Conservation (phyloP, 2,113 vertebrate species). For the Varanus komodoensis region DNA sequence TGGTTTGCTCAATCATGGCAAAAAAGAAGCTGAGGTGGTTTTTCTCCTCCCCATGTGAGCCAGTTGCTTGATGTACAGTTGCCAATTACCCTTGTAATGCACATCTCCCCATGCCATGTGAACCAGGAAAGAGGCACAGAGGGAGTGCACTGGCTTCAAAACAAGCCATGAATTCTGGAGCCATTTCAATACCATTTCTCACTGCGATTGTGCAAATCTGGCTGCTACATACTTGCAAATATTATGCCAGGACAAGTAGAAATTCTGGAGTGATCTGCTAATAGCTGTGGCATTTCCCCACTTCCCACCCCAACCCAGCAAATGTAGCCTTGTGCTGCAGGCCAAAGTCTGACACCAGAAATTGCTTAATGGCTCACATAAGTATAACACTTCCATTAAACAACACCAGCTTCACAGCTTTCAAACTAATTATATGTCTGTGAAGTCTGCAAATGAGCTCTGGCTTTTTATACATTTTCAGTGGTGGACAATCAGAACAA, state of each 20-base stretch:
- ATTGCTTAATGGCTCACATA: not conserved
- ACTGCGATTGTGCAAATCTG: too few relatives aligned
- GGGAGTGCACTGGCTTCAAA: too few relatives aligned
- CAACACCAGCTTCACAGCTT: not conserved
- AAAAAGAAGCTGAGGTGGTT: too few relatives aligned
- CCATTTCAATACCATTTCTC: too few relatives aligned
- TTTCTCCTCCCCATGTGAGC: too few relatives aligned
- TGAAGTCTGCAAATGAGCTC: not conserved
- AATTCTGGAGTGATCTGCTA: not conserved
- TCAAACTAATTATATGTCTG: slow-evolving; percentile 11
- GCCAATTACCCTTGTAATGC: too few relatives aligned
- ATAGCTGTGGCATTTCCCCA: not conserved
- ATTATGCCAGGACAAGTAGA: not conserved
- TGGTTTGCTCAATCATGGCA: too few relatives aligned
- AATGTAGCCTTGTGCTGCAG: not conserved
- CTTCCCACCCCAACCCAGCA: too few relatives aligned
- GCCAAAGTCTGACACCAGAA: not conserved
- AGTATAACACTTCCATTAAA: not conserved
- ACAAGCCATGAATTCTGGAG: too few relatives aligned
- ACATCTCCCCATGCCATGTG: too few relatives aligned
- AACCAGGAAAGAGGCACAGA: too few relatives aligned
- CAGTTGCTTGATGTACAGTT: too few relatives aligned
- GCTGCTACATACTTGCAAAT: not conserved
- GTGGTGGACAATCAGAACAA: not conserved
- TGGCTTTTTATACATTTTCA: not conserved